phyloP scores from a whole-genome alignment of 2,888 invertebrate species.

The Hirtodrosophila confusa region DNA sequence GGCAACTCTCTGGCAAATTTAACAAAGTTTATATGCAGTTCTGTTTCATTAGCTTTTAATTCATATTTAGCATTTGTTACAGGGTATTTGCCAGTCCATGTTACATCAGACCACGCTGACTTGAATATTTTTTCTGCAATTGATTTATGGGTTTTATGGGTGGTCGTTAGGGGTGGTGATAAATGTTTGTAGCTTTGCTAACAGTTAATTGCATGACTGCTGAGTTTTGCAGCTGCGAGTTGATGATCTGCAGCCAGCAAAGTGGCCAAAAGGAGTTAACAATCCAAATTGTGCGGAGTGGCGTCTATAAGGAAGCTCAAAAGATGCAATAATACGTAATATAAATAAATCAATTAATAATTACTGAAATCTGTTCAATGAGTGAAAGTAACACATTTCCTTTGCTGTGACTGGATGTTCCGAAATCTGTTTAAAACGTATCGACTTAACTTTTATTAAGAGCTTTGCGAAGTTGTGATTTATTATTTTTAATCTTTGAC shows the following conservation, averaged over 20 bases:
- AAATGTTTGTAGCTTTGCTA: conserved; percentile 45
- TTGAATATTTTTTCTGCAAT: conserved; percentile 10
- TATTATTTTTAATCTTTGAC: too few species aligned
- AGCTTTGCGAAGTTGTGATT: too few species aligned
- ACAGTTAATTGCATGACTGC: conserved; percentile 54
- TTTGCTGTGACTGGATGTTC: too few species aligned
- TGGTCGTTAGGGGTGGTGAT: conserved; percentile 63
- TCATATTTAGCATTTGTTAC: neutral
- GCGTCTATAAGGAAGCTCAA: neutral
- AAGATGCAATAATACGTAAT: neutral
- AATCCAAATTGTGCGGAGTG: conserved; percentile 7
- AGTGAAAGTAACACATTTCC: too few species aligned
- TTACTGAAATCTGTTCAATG: too few species aligned
- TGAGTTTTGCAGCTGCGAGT: conserved; percentile 16
- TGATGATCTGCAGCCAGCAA: conserved; percentile 5
- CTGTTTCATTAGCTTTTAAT: too few species aligned
- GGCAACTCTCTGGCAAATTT: too few species aligned
- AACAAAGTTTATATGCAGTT: too few species aligned
- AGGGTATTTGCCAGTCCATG: conserved; percentile 29
- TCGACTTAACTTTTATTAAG: too few species aligned
- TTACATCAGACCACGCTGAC: neutral
- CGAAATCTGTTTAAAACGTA: too few species aligned
- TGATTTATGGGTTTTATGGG: conserved; percentile 59
- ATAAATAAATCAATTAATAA: neutral
- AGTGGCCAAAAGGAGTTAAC: conserved; percentile 14